Percentiles rank a stretch among this genome's conserved stretches.
Conservation (phyloP, 1,140 invertebrate species). For the Cotesia glomerata region DNA sequence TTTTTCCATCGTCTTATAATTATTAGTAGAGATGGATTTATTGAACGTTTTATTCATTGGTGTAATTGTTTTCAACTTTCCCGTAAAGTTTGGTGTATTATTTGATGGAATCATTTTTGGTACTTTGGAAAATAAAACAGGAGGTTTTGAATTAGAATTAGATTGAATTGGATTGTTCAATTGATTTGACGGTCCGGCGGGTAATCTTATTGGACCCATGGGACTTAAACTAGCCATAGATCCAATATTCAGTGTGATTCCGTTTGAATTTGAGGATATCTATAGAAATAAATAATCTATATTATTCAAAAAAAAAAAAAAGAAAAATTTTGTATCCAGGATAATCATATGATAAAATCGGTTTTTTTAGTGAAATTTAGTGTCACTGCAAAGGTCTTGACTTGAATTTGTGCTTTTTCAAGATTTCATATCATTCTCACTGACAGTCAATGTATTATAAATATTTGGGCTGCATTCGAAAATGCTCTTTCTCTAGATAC, state of each 20-base stretch:
- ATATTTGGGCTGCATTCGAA: no score
- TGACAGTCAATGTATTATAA: no score
- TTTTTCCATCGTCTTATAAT: constrained; percentile 48
- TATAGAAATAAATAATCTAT: constrained; percentile 9
- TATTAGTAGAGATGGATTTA: constrained; percentile 41
- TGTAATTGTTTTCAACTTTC: constrained; percentile 51
- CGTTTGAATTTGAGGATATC: constrained; percentile 43
- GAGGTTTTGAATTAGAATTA: constrained; percentile 16
- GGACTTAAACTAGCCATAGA: constrained; percentile 60
- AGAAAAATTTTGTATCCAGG: no score
- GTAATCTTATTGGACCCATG: constrained; percentile 57
- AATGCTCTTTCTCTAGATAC: no score
- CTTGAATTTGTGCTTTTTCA: no score
- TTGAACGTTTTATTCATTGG: constrained; percentile 45
- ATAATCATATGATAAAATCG: no score
- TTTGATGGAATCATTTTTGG: constrained; percentile 28
- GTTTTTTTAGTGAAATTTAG: no score
- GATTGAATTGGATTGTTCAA: constrained; percentile 11
- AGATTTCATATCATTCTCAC: no score
- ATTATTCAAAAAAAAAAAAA: not conserved
- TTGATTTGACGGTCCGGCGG: constrained; percentile 40
- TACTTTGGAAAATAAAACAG: constrained; percentile 14
- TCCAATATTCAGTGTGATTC: constrained; percentile 63
- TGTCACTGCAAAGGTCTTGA: no score
- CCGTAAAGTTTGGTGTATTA: constrained; percentile 24